A percentile compares a stretch with the other conserved stretches of the same genome.
Evolutionary conservation across 2,113 vertebrate genomes (phyloP).

Genomic region (crab-eating macaque (Macaca fascicularis)): T2T-MFA8v1.1 NC_088391.1:62933001-62933500

Average conservation of each 20-base stretch:
- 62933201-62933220: not conserved
- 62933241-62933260: not conserved
- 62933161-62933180: not conserved
- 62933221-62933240: not conserved
- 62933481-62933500: not conserved
- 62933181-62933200: not conserved
- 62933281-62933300: not conserved
- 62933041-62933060: not conserved
- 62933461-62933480: not conserved
- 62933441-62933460: not conserved
- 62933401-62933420: not conserved
- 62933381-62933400: not conserved
- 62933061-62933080: not conserved
- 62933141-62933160: not conserved
- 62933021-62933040: not conserved
- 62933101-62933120: not conserved
- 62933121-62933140: not conserved
- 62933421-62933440: not conserved
- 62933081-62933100: not conserved
- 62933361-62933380: not conserved
- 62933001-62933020: not conserved
- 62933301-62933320: not conserved
- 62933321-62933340: not conserved
- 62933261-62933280: not conserved
- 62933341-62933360: slow-evolving; percentile 13